Base-by-base conservation (phyloP, 2,888 invertebrate genomes). In the Drosophila koepferae region DNA sequence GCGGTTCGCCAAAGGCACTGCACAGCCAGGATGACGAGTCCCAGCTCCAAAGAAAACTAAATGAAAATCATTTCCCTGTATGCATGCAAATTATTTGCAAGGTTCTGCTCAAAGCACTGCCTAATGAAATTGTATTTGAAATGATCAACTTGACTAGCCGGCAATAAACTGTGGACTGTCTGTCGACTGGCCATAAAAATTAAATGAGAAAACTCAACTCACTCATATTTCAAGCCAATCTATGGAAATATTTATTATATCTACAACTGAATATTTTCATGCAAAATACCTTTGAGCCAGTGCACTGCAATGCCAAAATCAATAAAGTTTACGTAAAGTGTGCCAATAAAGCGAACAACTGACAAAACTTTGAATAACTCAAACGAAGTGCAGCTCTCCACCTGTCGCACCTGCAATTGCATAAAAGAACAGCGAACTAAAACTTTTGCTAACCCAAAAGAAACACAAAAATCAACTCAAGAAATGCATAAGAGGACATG, bases 271-370 rank as follows among this genome's bases (percentile, higher is more conserved):
- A 51, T n/a, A 41, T 40, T 31, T 56, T 9, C 36, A 28, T 44
- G 69, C 20, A 68, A 31, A 51, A 48, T 43, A 46, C 34, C 40
- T 54, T 20, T 43, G 44, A 54, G 59, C 55, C 65, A 63, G 64
- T 10, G 34, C 31, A 56, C 20, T 14, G 55, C 68, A 36, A 18
- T 28, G 59, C 16, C 23, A 55, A 55, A 70, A 74, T 86, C 82
- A 77, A 80, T 86, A 71, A 85, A 73, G 28, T 74, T 66, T 49
- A 34, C 18, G 53, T 12, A 66, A 63, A 65, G 68, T 67, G 70
- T 72, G 70, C 69, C 79, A 74, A 83, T 68, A 79, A 80, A 83
- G 56, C 81, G 56, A 56, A 46, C 53, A 77, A 63, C 77, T 81
- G 70, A 64, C 74, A 64, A 64, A 82, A 80, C 58, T 80, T 84